Percentiles rank a stretch among this genome's conserved stretches.
These are phyloP conservation scores for Reinhardtius hippoglossoides DNA, from an alignment of 2,113 vertebrate genomes.

Conservation along the genomic window DNA sequence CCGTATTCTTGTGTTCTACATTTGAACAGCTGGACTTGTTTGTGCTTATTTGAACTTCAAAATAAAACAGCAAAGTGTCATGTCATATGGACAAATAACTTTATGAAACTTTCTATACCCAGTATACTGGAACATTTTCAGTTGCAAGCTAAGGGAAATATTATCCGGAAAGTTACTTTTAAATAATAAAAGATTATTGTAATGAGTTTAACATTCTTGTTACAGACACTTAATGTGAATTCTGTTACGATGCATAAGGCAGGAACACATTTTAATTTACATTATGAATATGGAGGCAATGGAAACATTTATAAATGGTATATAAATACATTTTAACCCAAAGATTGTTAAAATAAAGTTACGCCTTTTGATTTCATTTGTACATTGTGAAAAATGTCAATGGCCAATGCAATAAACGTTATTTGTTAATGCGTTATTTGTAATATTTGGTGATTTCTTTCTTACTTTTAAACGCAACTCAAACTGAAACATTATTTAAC, in stretches of 20 bases:
- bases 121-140: neutral
- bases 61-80: neutral
- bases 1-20: neutral
- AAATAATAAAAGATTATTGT: too few relatives aligned
- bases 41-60: neutral
- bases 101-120: neutral
- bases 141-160: too few relatives aligned
- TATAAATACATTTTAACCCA: neutral
- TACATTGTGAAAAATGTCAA: constrained; percentile 15
- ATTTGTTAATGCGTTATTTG: constrained; percentile 44
- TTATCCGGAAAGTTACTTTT: too few relatives aligned
- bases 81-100: neutral
- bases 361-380: constrained; percentile 14
- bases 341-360: constrained; percentile 14
- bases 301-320: neutral
- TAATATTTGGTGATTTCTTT: constrained; percentile 4
- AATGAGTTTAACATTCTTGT: neutral
- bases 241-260: neutral
- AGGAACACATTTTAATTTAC: neutral
- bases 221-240: neutral
- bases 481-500: too few relatives aligned
- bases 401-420: constrained; percentile 57
- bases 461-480: neutral
- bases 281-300: neutral
- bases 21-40: neutral